Conservation (phyloP, 1,140 invertebrate species). For the Ceratosolen solmsi region DNA sequence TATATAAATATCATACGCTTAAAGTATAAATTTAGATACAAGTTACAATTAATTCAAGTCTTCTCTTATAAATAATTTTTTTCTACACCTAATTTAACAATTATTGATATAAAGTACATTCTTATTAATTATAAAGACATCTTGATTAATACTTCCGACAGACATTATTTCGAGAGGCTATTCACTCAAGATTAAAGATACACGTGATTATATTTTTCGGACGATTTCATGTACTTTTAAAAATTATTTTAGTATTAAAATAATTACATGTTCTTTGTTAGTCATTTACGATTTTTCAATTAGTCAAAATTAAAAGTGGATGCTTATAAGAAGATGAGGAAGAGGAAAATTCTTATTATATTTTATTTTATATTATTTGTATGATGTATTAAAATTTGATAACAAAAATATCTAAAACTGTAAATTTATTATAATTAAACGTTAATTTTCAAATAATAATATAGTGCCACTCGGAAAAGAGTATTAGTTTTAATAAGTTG, state of each 20-base stretch:
- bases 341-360: background rate
- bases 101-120: constrained; percentile 12
- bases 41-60: background rate
- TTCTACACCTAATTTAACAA: constrained; percentile 8
- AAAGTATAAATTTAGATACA: constrained; percentile 10
- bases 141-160: background rate
- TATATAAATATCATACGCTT: constrained; percentile 11
- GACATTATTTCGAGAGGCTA: constrained; percentile 20
- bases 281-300: background rate
- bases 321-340: background rate
- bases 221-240: background rate
- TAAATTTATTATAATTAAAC: no score
- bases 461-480: no score
- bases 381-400: background rate
- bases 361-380: background rate
- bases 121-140: background rate
- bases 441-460: no score
- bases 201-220: background rate
- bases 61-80: background rate
- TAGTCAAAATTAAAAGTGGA: background rate
- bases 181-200: constrained; percentile 23
- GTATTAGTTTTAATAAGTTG: background rate
- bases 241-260: background rate
- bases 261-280: background rate
- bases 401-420: background rate